Evolutionary conservation across 2,797 vertebrate genomes (phyloP).

Genomic region (Sebastes miniatus): DNA sequence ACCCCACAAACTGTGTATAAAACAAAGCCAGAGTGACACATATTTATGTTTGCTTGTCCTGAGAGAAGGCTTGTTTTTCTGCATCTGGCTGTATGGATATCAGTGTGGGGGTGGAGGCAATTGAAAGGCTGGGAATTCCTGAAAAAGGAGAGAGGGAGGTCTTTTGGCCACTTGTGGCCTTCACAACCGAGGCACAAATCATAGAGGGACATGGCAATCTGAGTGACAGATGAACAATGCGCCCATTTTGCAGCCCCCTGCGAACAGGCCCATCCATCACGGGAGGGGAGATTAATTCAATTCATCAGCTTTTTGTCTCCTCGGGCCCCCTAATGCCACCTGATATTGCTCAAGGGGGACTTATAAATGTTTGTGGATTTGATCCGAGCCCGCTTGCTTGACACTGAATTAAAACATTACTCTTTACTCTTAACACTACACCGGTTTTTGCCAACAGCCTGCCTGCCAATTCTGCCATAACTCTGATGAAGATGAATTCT

Average conservation of each 20-base stretch:
- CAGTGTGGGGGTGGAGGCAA: constrained; percentile 49
- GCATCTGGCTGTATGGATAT: constrained; percentile 53
- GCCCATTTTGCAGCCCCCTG: constrained; percentile 78
- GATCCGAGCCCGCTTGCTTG: constrained; percentile 67
- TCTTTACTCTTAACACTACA: constrained; percentile 52
- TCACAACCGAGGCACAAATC: constrained; percentile 79
- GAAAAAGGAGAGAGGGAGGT: constrained; percentile 60
- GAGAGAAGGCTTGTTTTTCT: constrained; percentile 45
- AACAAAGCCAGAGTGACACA: constrained; percentile 21
- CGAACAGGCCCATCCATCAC: constrained; percentile 85
- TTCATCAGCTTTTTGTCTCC: constrained; percentile 85
- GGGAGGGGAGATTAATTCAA: constrained; percentile 81
- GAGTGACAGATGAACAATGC: constrained; percentile 87
- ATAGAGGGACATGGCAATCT: constrained; percentile 80
- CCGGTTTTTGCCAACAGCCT: constrained; percentile 53
- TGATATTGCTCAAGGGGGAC: constrained; percentile 81
- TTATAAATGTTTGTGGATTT: constrained; percentile 81
- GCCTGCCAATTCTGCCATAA: constrained; percentile 65
- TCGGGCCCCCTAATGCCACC: constrained; percentile 81
- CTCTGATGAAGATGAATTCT: constrained; percentile 70
- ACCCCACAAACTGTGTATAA: not conserved
- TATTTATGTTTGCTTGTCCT: constrained; percentile 24
- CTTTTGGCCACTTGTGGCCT: constrained; percentile 84
- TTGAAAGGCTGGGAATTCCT: constrained; percentile 58
- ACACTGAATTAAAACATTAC: constrained; percentile 82